phyloP scores from a whole-genome alignment of 1,140 invertebrate species.

The Drosophila biarmipes region DNA sequence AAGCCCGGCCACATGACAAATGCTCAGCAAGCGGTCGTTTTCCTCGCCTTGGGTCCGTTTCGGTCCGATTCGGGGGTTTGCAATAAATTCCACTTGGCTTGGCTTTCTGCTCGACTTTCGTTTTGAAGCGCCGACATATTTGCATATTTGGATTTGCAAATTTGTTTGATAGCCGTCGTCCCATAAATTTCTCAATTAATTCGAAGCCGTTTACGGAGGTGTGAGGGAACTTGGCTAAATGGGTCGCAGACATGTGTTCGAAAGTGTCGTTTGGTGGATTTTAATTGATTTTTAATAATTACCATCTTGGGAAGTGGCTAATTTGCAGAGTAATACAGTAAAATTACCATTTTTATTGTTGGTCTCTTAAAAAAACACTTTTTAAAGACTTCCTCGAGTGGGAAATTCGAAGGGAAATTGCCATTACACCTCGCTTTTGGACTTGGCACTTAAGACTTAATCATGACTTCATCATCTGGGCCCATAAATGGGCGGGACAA shows the following conservation, averaged over 20 bases:
- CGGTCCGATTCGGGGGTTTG: conserved; percentile 44
- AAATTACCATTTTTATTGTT: no score
- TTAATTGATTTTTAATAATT: conserved; percentile 13
- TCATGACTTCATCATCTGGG: conserved; percentile 63
- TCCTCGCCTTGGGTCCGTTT: conserved; percentile 17
- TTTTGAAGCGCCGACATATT: conserved; percentile 76
- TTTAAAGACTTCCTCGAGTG: neutral
- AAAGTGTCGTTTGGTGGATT: conserved; percentile 25
- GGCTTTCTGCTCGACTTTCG: conserved; percentile 59
- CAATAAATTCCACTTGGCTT: conserved; percentile 62
- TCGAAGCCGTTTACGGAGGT: conserved; percentile 44
- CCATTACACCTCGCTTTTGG: conserved; percentile 25
- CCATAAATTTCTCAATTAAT: conserved; percentile 78
- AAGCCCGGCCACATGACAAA: conserved; percentile 46
- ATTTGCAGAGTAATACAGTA: neutral
- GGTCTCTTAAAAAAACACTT: neutral
- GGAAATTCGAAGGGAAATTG: conserved; percentile 44
- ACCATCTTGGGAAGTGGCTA: conserved; percentile 15
- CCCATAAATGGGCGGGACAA: conserved; percentile 65
- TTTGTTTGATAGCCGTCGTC: conserved; percentile 60
- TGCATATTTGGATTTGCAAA: conserved; percentile 77
- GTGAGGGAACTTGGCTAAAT: conserved; percentile 56
- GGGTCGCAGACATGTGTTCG: conserved; percentile 56
- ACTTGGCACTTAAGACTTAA: conserved; percentile 58
- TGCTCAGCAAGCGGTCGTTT: conserved; percentile 73